Evolutionary conservation across 1,140 invertebrate species (phyloP).

Genomic region (Halictus rubicundus): DNA sequence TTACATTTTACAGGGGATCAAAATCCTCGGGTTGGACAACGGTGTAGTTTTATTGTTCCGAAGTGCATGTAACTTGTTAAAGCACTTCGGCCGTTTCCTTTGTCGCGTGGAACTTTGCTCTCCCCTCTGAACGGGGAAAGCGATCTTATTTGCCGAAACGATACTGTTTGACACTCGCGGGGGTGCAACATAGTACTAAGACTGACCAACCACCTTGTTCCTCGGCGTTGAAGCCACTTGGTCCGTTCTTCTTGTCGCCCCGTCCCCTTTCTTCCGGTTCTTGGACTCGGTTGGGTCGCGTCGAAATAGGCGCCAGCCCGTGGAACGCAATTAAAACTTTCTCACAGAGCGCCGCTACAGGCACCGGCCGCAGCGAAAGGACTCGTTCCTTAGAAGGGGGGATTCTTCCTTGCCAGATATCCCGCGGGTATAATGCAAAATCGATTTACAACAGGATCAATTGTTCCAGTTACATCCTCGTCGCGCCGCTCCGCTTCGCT

Average conservation of each 20-base stretch:
- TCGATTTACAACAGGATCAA: conserved; percentile 40
- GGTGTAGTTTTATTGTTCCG: too few species aligned
- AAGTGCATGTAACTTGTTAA: too few species aligned
- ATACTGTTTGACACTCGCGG: conserved; percentile 8
- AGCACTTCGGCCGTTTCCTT: too few species aligned
- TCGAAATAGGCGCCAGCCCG: conserved; percentile 55
- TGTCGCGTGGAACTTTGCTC: too few species aligned
- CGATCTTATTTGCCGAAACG: conserved; percentile 35
- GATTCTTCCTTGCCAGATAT: conserved; percentile 8
- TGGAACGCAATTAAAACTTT: conserved; percentile 74
- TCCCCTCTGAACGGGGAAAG: background rate
- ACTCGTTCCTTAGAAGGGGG: conserved; percentile 36
- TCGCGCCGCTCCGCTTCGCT: background rate
- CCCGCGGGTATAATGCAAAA: background rate
- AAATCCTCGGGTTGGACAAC: too few species aligned
- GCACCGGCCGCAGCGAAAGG: conserved; percentile 33
- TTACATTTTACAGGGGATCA: too few species aligned
- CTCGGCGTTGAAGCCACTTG: background rate
- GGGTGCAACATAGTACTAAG: conserved; percentile 7
- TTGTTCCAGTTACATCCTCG: conserved; percentile 5
- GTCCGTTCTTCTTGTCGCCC: background rate
- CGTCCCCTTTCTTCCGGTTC: background rate
- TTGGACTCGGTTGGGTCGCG: conserved; percentile 8
- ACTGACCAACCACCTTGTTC: background rate
- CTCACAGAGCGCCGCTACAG: conserved; percentile 56